Evolutionary conservation across 2,113 vertebrate species (phyloP).

Genomic region (Eudyptes chrysolophus): DNA sequence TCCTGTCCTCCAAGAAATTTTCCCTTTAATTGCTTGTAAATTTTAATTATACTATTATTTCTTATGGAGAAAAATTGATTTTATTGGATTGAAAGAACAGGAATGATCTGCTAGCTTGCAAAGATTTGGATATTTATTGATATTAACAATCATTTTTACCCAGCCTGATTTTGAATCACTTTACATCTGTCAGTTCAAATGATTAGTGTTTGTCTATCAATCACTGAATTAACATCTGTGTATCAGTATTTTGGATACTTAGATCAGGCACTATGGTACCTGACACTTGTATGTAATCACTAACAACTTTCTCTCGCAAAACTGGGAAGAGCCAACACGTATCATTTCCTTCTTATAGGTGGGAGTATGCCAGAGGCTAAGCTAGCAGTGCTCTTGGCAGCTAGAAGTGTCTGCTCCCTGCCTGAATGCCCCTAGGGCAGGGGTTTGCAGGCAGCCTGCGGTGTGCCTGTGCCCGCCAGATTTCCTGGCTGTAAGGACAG

Average conservation of each 20-base stretch:
- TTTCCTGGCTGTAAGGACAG: neutral
- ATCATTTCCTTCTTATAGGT: rapidly evolving
- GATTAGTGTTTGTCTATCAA: neutral
- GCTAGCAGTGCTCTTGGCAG: neutral
- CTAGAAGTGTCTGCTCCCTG: neutral
- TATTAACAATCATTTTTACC: neutral
- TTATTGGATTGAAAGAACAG: neutral
- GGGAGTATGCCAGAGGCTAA: neutral
- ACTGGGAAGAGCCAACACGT: neutral
- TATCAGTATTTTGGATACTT: neutral
- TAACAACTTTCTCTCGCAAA: neutral
- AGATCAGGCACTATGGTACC: neutral
- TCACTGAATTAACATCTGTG: neutral
- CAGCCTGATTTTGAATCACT: neutral
- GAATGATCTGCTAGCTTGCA: neutral
- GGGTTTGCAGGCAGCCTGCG: neutral
- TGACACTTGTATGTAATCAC: neutral
- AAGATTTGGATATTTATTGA: neutral
- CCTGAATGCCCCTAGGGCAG: no score
- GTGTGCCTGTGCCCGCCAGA: neutral
- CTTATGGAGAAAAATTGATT: neutral
- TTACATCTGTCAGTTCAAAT: neutral
- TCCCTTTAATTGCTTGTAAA: neutral
- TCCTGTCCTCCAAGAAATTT: neutral
- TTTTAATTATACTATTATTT: neutral